Evolutionary conservation across 1,140 invertebrate genomes (phyloP), one percentile per base, ranked within the genome.

Genomic region (Hesperophylax magnus): DNA sequence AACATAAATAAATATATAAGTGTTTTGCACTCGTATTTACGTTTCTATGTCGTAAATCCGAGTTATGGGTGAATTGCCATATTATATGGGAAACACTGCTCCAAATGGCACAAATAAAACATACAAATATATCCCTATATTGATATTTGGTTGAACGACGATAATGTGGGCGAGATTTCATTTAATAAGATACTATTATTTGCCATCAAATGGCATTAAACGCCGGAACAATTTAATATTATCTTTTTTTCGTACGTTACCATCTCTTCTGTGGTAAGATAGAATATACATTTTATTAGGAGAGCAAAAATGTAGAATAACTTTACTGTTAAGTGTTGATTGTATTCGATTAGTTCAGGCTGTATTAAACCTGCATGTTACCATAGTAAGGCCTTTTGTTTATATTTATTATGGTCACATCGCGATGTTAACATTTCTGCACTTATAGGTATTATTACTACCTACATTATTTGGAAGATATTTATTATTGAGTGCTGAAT

Each of bases 21-120:
- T 84, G 82, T 84, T 81, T 84, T 84, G 82, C 82, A 84, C 82
- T 81, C 80, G 71, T 84, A 81, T 84, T 84, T 79, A 79, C 82
- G 77, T 84, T 84, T 84, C 74, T 39, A 81, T 81, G 82, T 84
- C 82, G 82, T 84, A 84, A 84, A 81, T 79, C 56, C 79, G 61
- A 39, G 79, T 79, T 81, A 83, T 79, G 79, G 79, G 76, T 81
- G 79, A 79, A 77, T 77, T 79, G 77, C 80, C 79, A 65, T 81
- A 81, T 80, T 67, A 78, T 81, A 67, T 60, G 77, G 39, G 53
- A 78, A 78, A 31, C 27, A 31, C 22, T 15, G 17, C 15, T 60
- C 11, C 34, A 79, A 82, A 82, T 27, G 77, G 60, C 60, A 22
- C 60, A 77, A 65, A 77, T n/a, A 22, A 52, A 77, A 65, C 24